Evolutionary conservation across 2,888 invertebrate species (phyloP).

Genomic region (Xylota sylvarum): DNA sequence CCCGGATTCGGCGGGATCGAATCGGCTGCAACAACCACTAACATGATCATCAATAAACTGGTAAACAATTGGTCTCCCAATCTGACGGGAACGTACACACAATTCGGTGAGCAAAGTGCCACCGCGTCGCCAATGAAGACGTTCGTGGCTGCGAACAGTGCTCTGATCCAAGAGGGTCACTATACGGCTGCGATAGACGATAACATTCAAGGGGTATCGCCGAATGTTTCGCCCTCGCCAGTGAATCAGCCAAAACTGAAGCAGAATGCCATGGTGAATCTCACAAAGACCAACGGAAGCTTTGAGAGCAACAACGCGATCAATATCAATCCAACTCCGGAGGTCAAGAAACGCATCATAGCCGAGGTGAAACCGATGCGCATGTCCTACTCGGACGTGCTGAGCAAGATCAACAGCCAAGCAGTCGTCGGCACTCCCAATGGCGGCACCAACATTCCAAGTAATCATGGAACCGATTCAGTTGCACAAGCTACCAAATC

Average conservation of each 20-base stretch:
- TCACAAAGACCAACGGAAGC: conserved; percentile 78
- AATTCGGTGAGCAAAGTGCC: conserved; percentile 79
- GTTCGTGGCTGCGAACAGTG: conserved; percentile 69
- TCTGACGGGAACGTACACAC: conserved; percentile 82
- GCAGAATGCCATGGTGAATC: conserved; percentile 6
- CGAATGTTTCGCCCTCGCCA: conserved; percentile 16
- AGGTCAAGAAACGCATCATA: conserved; percentile 87
- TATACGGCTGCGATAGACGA: conserved; percentile 43
- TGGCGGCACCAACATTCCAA: conserved; percentile 40
- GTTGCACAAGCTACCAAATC: conserved; percentile 37
- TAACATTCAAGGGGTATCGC: conserved; percentile 15
- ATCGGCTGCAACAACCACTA: conserved; percentile 79
- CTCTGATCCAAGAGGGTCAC: conserved; percentile 63
- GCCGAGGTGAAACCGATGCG: conserved; percentile 95
- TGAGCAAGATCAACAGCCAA: conserved; percentile 88
- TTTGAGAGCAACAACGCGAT: conserved; percentile 65
- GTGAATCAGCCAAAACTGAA: conserved; percentile 19
- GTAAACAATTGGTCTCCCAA: conserved; percentile 84
- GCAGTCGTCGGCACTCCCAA: conserved; percentile 83
- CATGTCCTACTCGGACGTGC: conserved; percentile 93
- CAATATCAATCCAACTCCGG: conserved; percentile 75
- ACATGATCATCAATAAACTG: conserved; percentile 83
- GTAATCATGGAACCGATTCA: conserved; percentile 13
- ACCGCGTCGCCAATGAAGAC: conserved; percentile 34
- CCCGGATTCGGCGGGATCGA: conserved; percentile 44